These are phyloP conservation scores for Phacellophora camtschatica DNA, from an alignment of 30 jellyfish, hydroid and myxozoan genomes.

Conservation along the genomic window DNA sequence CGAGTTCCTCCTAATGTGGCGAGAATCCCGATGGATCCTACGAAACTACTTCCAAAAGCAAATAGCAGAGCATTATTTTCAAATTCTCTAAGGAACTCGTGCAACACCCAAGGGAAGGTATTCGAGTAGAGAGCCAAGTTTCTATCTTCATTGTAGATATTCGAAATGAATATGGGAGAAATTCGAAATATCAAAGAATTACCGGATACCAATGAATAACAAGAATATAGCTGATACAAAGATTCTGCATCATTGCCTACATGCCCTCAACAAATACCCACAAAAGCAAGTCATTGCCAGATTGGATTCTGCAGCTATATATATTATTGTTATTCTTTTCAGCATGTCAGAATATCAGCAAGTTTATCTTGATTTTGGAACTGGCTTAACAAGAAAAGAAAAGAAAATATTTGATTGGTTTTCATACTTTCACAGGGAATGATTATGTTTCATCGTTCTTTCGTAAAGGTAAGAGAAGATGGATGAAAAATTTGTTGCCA, in stretches of 20 bases:
- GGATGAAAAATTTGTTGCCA: constrained; percentile 4
- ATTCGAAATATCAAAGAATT: not conserved
- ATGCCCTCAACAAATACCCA: constrained; percentile 4
- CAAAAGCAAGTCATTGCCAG: not conserved
- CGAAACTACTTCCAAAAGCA: constrained; percentile 35
- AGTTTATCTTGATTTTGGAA: constrained; percentile 20
- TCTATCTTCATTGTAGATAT: not conserved
- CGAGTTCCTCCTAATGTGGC: constrained; percentile 52
- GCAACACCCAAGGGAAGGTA: constrained; percentile 7
- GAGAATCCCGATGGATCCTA: constrained; percentile 56
- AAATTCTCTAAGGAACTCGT: not conserved
- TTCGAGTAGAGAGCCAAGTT: not conserved
- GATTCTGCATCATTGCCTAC: constrained; percentile 48
- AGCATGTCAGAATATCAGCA: not conserved
- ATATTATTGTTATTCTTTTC: not conserved
- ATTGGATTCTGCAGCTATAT: constrained; percentile 14
- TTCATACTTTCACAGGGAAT: constrained; percentile 54
- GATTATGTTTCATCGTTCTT: constrained; percentile 19
- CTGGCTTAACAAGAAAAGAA: constrained; percentile 4
- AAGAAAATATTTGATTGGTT: constrained; percentile 30
- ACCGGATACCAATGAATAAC: not conserved
- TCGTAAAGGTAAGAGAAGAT: constrained; percentile 26
- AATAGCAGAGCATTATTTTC: not conserved
- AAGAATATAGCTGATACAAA: constrained; percentile 69
- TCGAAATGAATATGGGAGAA: not conserved